These are phyloP conservation scores for Agrochola macilenta DNA, from an alignment of 2,888 invertebrate genomes.

Conservation along the genomic window DNA sequence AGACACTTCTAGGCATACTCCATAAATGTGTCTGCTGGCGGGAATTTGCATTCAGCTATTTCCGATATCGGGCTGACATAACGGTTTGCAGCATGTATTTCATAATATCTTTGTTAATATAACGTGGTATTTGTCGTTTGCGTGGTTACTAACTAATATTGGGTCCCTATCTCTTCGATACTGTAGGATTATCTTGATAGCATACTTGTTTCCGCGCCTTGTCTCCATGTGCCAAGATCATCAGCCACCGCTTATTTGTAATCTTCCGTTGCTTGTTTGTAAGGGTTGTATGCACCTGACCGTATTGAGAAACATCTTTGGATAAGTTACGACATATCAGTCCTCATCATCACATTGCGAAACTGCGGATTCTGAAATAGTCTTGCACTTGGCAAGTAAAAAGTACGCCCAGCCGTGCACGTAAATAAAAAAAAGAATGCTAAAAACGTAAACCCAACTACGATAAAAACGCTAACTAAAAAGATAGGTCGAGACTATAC, in stretches of 20 bases:
- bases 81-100: constrained; percentile 42
- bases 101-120: constrained; percentile 53
- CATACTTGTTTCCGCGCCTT: constrained; percentile 3
- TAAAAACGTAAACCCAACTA: no score
- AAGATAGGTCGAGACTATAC: no score
- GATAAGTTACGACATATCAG: not conserved
- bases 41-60: constrained; percentile 60
- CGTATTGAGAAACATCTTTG: not conserved
- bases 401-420: no score
- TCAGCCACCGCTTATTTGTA: not conserved
- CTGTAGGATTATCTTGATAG: constrained; percentile 20
- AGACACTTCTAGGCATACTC: constrained; percentile 43
- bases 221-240: not conserved
- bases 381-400: not conserved
- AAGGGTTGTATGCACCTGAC: not conserved
- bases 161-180: not conserved
- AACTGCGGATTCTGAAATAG: not conserved
- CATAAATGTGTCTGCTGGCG: constrained; percentile 51
- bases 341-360: not conserved
- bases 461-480: no score
- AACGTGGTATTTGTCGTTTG: constrained; percentile 20
- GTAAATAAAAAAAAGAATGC: no score
- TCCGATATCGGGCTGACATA: constrained; percentile 56
- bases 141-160: constrained; percentile 2
- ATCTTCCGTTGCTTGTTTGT: not conserved